phyloP scores from a whole-genome alignment of 1,140 invertebrate species.

The Neelides sp. region DNA sequence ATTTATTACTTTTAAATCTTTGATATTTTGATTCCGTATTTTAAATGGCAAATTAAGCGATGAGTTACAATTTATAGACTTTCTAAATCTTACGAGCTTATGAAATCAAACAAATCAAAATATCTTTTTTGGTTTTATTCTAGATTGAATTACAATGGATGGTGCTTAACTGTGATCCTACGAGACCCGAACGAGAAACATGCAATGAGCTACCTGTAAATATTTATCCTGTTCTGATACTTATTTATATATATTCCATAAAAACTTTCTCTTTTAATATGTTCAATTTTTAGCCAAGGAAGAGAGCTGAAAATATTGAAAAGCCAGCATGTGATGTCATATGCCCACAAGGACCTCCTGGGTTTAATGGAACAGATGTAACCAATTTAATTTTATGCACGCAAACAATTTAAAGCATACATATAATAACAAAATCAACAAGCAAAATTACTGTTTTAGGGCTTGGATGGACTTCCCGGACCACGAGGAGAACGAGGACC shows the following conservation, averaged over 20 bases:
- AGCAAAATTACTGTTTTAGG: conserved; percentile 8
- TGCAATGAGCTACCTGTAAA: conserved; percentile 55
- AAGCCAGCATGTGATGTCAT: conserved; percentile 36
- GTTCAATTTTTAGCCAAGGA: conserved; percentile 12
- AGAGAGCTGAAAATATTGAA: conserved; percentile 19
- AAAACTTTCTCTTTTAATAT: neutral
- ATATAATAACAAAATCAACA: neutral
- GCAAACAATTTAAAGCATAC: neutral
- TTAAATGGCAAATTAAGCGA: no score
- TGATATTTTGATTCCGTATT: no score
- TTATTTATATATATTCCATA: neutral
- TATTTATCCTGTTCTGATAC: conserved; percentile 11
- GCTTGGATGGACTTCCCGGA: conserved; percentile 33
- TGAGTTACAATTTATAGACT: no score
- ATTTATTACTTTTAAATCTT: no score
- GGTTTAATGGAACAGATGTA: conserved; percentile 46
- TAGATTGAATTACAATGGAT: conserved; percentile 71
- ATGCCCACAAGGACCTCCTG: conserved; percentile 48
- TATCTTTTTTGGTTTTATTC: conserved; percentile 28
- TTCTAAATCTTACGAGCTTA: no score
- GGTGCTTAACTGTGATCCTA: conserved; percentile 63
- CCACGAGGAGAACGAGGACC: conserved; percentile 33
- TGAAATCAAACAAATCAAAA: no score
- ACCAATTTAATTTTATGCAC: conserved; percentile 13
- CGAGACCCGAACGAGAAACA: conserved; percentile 50